Base-by-base conservation (phyloP, 1,140 invertebrate species). In the Brachionus paranguensis region DNA sequence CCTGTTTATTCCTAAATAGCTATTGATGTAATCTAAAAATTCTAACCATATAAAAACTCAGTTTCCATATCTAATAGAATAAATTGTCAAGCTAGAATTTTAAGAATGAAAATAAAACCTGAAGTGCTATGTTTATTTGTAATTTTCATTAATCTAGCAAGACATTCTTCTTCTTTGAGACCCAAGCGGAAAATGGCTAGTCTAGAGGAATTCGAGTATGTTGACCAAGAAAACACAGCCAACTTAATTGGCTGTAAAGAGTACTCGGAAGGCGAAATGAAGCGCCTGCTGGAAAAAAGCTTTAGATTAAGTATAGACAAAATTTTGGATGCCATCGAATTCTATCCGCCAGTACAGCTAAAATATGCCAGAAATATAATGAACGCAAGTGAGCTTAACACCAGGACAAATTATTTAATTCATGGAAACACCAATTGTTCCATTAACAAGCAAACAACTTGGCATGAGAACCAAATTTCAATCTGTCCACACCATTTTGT, bases 401-500 rank as follows among this genome's bases (percentile, higher is more conserved):
- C 72, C 24, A 76, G 29, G 3, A 27, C 12, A 27, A 76, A 27
- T 27, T 50, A 27, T 27, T n/a, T 76, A 29, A 76, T 76, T 14
- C 72, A 76, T 17, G 72, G 72, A 14, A 76, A 76, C 20, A 50
- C 45, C 5, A 76, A 50, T 50, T 76, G 72, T 47, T 76, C 72
- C 0, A 50, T 47, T n/a, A 76, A 76, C 27, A 76, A 76, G 29
- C 72, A 76, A 76, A 76, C 72, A 27, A 17, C 11, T 27, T 76
- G 72, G 72, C 72, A 29, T 3, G 20, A 76, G 27, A 50, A 76
- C 27, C 43, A 50, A 53, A 50, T 76, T 47, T 50, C 72, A 10
- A 29, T 76, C 29, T 76, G 72, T 50, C 72, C 72, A 11, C 45
- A 76, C 50, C 72, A 76, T 50, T 76, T 76, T 50, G 43, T 76